These are phyloP conservation scores for Thunnus albacares DNA, from an alignment of 2,797 vertebrate species.

Conservation along the genomic window DNA sequence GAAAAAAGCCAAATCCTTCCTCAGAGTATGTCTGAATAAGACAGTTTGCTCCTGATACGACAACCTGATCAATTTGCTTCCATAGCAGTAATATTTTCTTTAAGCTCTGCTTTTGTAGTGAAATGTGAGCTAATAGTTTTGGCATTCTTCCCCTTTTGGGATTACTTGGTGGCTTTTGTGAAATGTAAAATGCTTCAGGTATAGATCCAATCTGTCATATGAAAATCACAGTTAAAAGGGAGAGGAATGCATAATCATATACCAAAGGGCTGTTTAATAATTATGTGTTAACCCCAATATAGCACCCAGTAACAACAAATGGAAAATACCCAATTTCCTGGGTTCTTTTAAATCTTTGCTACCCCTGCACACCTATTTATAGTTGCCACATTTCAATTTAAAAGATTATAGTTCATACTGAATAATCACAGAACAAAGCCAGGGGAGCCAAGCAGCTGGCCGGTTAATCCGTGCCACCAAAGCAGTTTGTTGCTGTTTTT, in stretches of 20 bases:
- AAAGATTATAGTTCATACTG: constrained; percentile 33
- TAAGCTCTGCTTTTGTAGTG: background rate
- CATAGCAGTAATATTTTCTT: background rate
- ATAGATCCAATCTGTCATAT: background rate
- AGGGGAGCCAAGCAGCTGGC: constrained; percentile 6
- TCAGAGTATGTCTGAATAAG: background rate
- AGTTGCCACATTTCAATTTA: constrained; percentile 24
- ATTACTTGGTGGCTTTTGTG: background rate
- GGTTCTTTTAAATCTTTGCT: background rate
- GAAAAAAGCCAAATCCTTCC: background rate
- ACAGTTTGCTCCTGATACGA: background rate
- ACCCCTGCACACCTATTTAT: constrained; percentile 4
- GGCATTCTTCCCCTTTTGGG: background rate
- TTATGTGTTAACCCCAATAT: background rate
- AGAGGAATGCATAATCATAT: background rate
- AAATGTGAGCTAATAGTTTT: constrained; percentile 8
- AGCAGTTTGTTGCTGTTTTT: constrained; percentile 27
- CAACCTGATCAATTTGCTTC: background rate
- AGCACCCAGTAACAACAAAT: background rate
- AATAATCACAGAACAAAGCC: constrained; percentile 47
- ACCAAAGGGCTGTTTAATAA: background rate
- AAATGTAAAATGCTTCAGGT: background rate
- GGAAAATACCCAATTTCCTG: background rate
- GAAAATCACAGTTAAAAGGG: background rate
- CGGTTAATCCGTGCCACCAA: constrained; percentile 22